A percentile compares a stretch with the other conserved stretches of the same genome.
Evolutionary conservation across 1,140 invertebrate genomes (phyloP).

Genomic region (Linepithema humile): DNA sequence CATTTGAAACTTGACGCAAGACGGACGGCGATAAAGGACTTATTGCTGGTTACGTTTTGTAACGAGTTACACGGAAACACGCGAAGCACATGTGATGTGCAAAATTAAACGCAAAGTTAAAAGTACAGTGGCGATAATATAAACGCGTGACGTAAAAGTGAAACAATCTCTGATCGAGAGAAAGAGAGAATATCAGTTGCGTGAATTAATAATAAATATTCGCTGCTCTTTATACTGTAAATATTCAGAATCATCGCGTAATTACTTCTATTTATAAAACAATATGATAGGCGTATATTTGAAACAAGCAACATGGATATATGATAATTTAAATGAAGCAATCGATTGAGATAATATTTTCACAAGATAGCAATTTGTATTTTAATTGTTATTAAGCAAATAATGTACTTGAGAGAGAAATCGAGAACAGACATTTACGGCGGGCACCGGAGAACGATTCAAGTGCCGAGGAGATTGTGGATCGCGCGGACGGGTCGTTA

Average conservation of each 20-base stretch:
- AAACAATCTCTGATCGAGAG: too few relatives aligned
- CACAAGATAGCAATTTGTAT: neutral
- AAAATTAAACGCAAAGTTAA: neutral
- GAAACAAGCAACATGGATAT: too few relatives aligned
- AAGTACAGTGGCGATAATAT: neutral
- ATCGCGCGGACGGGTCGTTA: slow-evolving; percentile 67
- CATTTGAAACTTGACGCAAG: neutral
- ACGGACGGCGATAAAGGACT: neutral
- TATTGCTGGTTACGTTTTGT: neutral
- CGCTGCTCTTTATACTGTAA: neutral
- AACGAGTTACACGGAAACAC: neutral
- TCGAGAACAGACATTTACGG: neutral
- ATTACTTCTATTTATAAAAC: neutral
- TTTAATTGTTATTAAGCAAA: neutral
- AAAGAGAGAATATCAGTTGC: neutral
- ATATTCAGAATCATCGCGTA: neutral
- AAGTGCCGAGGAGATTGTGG: slow-evolving; percentile 50
- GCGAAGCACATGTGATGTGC: neutral
- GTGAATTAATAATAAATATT: neutral
- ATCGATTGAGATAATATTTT: neutral
- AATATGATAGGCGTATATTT: neutral
- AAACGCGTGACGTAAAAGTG: too few relatives aligned
- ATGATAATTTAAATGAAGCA: too few relatives aligned
- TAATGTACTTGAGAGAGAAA: neutral
- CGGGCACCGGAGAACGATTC: slow-evolving; percentile 19